Base-by-base conservation (phyloP, 2,113 vertebrate species). In the Notothenia rossii region DNA sequence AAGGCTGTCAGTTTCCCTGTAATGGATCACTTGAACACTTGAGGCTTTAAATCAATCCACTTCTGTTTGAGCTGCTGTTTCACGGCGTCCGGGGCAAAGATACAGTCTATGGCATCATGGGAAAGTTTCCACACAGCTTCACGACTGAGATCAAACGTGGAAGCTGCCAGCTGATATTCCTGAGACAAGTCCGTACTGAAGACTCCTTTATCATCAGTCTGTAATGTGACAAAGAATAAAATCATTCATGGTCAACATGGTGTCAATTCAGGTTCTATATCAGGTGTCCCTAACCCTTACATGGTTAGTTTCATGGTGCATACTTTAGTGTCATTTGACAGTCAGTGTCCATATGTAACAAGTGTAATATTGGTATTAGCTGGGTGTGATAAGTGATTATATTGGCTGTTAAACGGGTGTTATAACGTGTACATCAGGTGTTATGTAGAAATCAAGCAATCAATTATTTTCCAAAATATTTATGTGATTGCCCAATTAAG, bases 191-290 rank as follows among this genome's bases (percentile, higher is more conserved):
- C 90, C 4, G 97, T 98, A 14, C 95, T 94, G 92, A 99, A 99
- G 75, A 99, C 94, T 2, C 98, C 98, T 88, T 99, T 99, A 88
- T 99, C 98, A 62, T 99, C 98, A 0, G 98, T 99, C 98, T 99
- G 92, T 40, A 86, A 64, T 7, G 33, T 14, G 55, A 77, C 43
- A 75, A 83, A 25, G 2, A 62, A 77, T 25, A 60, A 75, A 61
- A 61, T 46, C 11, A 56, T 43, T 72, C 4, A 66, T 78, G 0
- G n/a, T 59, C 1, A 63, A 54, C 45, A 17, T 29, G 7, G 18
- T 65, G 51, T 46, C 29, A 64, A 43, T 1, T 65, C 5, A 51
- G 22, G 5, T 10, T 63, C 2, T 10, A n/a, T 8, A 36, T 58
- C 12, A 13, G 5, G 20, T 18, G 36, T 40, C 36, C 36, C 36